phyloP scores from a whole-genome alignment of 64 coral and sea anemone genomes.

The Porites lutea region DNA sequence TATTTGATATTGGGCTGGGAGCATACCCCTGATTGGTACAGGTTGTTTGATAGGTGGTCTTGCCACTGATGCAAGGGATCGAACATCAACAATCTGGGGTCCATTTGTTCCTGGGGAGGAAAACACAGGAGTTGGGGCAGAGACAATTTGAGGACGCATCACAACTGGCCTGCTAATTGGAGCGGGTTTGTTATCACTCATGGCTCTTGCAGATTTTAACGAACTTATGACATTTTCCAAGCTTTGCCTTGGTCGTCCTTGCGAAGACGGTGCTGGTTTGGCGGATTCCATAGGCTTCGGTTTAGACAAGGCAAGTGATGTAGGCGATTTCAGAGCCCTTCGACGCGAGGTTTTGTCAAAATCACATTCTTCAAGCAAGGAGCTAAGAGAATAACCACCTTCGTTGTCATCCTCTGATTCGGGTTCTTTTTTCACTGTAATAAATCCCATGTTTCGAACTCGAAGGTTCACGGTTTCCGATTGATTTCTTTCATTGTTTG shows the following conservation, averaged over 20 bases:
- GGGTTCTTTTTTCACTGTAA: slow-evolving; percentile 38
- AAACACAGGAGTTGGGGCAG: not conserved
- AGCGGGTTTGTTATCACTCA: not conserved
- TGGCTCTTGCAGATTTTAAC: slow-evolving; percentile 22
- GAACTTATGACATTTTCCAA: slow-evolving; percentile 51
- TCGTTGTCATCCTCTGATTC: slow-evolving; percentile 12
- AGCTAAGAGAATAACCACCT: not conserved
- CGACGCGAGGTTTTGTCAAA: not conserved
- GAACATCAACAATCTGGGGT: slow-evolving; percentile 38
- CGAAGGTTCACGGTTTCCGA: slow-evolving; percentile 22
- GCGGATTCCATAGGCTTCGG: not conserved
- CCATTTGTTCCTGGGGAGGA: not conserved
- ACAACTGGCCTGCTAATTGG: not conserved
- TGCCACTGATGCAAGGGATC: slow-evolving; percentile 13
- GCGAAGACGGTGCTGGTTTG: not conserved
- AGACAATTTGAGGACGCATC: not conserved
- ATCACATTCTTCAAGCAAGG: slow-evolving; percentile 37
- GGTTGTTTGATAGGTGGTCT: not conserved
- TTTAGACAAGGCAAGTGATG: not conserved
- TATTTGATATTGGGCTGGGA: not conserved
- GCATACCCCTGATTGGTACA: not conserved
- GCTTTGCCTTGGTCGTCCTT: slow-evolving; percentile 10
- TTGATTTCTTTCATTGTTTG: not conserved
- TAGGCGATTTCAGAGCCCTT: slow-evolving; percentile 16
- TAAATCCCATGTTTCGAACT: slow-evolving; percentile 26